Evolutionary conservation across 2,888 invertebrate genomes (phyloP), one percentile per base, ranked within the genome.

Genomic region (Carabus problematicus): DNA sequence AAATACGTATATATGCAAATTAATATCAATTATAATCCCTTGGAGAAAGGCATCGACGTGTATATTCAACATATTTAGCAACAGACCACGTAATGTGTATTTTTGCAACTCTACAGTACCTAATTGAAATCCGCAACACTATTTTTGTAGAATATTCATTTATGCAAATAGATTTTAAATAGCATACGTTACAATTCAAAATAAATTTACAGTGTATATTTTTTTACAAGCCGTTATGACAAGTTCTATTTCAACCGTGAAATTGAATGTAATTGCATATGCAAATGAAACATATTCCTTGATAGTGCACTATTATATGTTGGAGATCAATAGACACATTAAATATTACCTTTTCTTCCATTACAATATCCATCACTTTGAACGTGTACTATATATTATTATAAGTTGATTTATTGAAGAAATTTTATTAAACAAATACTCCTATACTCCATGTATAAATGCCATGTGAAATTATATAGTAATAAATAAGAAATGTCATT

Each of bases 151-250:
- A 62, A 54, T 41, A 63, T 63, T 52, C 54, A 63, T 40, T 39
- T 40, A 63, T 63, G 63, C 54, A 63, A 63, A 63, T 63, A 14
- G 16, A 14, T 52, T 63, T 49, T 54, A 63, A 63, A 63, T 63
- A 63, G 19, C 49, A 42, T 63, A 52, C 54, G 63, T 63, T 63
- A 42, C 63, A 42, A 52, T 63, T 63, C 63, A 63, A 63, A 52
- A 52, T 63, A 42, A 63, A 63, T 63, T 63, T 63, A 41, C 63
- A 63, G 40, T 52, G 52, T 54, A 63, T 52, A 52, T 62, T 49
- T 62, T 52, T 62, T 52, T 52, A 52, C 62, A 18, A 52, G 47
- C 62, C 47, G n/a, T n/a, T n/a, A n/a, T 63, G 63, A 63, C 63
- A 41, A 49, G 54, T 63, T 41, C 63, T 52, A 52, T 63, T 63